Percentiles rank a stretch among this genome's conserved stretches.
Evolutionary conservation across 2,797 vertebrate species (phyloP).

Genomic region (Cryptoprocta ferox): DNA sequence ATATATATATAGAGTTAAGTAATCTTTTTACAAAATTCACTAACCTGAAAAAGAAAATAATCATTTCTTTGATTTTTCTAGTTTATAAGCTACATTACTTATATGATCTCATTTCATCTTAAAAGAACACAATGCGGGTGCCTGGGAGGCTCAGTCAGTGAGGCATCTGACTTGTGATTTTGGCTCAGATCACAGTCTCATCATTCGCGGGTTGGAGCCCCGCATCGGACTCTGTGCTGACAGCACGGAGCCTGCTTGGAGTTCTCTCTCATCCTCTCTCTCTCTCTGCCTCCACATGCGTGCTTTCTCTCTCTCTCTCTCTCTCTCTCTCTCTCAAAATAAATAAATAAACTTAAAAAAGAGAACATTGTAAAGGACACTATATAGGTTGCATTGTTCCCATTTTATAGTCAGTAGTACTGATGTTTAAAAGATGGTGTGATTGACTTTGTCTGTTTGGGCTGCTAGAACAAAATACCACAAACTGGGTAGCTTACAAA

Average conservation of each 20-base stretch:
- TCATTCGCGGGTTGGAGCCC: too few relatives aligned
- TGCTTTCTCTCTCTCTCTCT: too few relatives aligned
- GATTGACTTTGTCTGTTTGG: neutral
- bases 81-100: neutral
- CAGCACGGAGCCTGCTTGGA: too few relatives aligned
- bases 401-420: neutral
- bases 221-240: too few relatives aligned
- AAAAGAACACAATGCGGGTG: neutral
- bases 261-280: too few relatives aligned
- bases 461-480: neutral
- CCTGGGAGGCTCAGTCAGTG: too few relatives aligned
- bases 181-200: too few relatives aligned
- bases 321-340: too few relatives aligned
- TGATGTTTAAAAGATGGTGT: conserved; percentile 6
- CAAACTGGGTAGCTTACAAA: neutral
- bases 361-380: neutral
- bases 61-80: conserved; percentile 27
- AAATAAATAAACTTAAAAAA: too few relatives aligned
- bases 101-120: neutral
- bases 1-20: neutral
- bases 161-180: too few relatives aligned
- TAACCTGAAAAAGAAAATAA: conserved; percentile 4
- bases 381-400: neutral
- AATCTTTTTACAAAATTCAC: neutral
- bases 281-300: too few relatives aligned